phyloP scores from a whole-genome alignment of 2,888 invertebrate species.

The Pyrocoelia pectoralis region DNA sequence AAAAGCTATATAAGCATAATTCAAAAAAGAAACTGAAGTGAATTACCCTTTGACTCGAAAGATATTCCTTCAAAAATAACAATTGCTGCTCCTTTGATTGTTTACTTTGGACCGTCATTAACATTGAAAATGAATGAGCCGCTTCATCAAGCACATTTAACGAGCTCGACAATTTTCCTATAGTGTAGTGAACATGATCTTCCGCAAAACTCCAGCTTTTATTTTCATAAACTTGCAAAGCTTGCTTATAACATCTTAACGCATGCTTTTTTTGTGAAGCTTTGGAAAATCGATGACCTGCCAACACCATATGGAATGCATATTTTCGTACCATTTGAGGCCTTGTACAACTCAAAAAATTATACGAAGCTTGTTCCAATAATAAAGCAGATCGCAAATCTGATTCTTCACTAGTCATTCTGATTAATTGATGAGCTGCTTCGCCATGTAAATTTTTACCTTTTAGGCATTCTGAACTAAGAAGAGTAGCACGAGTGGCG shows the following conservation, averaged over 20 bases:
- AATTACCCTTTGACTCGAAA: constrained; percentile 82
- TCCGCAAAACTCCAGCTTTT: constrained; percentile 92
- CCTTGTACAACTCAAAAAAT: constrained; percentile 75
- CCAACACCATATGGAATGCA: constrained; percentile 95
- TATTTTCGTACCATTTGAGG: constrained; percentile 88
- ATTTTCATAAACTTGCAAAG: constrained; percentile 75
- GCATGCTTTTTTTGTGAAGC: constrained; percentile 93
- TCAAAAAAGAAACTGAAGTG: not conserved
- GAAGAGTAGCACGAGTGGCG: constrained; percentile 89
- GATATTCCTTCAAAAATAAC: constrained; percentile 86
- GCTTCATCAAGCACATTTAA: constrained; percentile 76
- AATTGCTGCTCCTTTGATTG: constrained; percentile 79
- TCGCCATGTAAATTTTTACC: constrained; percentile 82
- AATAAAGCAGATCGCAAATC: constrained; percentile 93
- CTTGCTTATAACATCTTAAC: constrained; percentile 89
- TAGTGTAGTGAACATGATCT: constrained; percentile 95
- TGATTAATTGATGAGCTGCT: constrained; percentile 93
- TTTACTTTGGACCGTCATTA: constrained; percentile 74
- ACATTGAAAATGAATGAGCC: constrained; percentile 78
- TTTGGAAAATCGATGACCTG: constrained; percentile 94
- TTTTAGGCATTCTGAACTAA: constrained; percentile 88
- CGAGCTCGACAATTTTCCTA: constrained; percentile 88
- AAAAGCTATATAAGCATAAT: constrained; percentile 1
- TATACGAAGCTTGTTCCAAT: constrained; percentile 94
- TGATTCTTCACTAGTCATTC: constrained; percentile 97